phyloP scores from a whole-genome alignment of 2,113 vertebrate species.

The Thunnus thynnus region DNA sequence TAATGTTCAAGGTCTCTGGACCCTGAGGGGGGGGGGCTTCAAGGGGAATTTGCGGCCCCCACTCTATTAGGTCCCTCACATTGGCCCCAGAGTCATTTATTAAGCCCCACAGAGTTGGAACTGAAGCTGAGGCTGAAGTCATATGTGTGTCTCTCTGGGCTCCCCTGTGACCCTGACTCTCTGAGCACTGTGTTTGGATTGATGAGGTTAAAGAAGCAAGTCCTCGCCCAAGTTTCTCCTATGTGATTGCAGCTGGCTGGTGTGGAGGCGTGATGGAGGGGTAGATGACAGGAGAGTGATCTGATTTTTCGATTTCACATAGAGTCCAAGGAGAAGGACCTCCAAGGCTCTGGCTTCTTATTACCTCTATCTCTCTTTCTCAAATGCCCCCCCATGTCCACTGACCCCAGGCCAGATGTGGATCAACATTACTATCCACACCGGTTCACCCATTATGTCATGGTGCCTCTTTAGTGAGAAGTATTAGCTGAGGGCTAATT shows the following conservation, averaged over 20 bases:
- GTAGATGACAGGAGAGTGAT: conserved; percentile 44
- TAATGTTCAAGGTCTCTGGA: conserved; percentile 33
- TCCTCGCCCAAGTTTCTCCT: conserved; percentile 49
- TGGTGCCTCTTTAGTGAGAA: conserved; percentile 56
- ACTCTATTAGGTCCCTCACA: conserved; percentile 33
- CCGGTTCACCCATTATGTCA: conserved; percentile 57
- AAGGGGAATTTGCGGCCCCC: conserved; percentile 17
- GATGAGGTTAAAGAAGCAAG: conserved; percentile 68
- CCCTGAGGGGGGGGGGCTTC: conserved; percentile 7
- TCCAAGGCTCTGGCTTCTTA: conserved; percentile 51
- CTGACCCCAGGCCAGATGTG: conserved; percentile 66
- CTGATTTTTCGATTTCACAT: conserved; percentile 57
- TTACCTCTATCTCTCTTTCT: conserved; percentile 35
- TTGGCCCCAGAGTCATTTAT: conserved; percentile 42
- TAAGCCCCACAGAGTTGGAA: conserved; percentile 36
- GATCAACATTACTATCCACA: conserved; percentile 61
- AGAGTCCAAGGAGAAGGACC: conserved; percentile 47
- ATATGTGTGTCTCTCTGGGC: conserved; percentile 54
- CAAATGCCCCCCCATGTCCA: conserved; percentile 28
- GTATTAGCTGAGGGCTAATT: conserved; percentile 57
- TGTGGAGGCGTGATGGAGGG: conserved; percentile 22
- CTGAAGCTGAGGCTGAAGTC: conserved; percentile 61
- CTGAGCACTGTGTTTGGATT: conserved; percentile 52
- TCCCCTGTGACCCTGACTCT: conserved; percentile 56
- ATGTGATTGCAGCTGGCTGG: conserved; percentile 74